Base-by-base conservation (phyloP, 1,140 invertebrate genomes). In the Caenorhabditis tropicalis region DNA sequence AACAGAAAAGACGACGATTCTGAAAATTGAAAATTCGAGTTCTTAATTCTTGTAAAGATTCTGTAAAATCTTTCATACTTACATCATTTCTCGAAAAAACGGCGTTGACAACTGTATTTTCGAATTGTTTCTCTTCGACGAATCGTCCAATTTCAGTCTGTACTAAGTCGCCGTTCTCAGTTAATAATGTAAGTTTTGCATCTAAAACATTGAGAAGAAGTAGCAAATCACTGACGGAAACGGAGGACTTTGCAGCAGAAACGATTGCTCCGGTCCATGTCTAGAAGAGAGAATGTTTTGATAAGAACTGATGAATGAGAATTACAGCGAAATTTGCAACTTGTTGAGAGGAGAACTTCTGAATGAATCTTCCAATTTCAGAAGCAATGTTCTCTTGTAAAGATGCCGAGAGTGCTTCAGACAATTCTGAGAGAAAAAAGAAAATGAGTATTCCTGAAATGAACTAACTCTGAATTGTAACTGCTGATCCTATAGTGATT, bases 241-340 rank as follows among this genome's bases (percentile, higher is more conserved):
- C 2, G 3, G 65, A 46, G 16, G 65, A 74, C 29, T 56, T 56
- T 49, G 82, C 56, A 16, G 31, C 79, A 1, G 81, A 48, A 56
- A 81, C 65, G n/a, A 87, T 33, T 0, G 80, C 46, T 15, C 86
- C 86, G 0, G 85, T 12, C 86, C 86, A 87, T n/a, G 56, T 83
- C 86, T 87, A 49, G 79, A 86, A 46, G 29, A 0, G 0, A 24
- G 27, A 36, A 43, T 7, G 15, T 16, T 29, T 70, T 16, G n/a
- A n/a, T n/a, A n/a, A 49, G 19, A 65, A 2, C 16, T 15, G 24
- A n/a, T 12, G 15, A 31, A 74, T 0, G 5, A 24, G 21, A n/a
- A 0, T 43, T 48, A 49, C 82, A n/a, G 82, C 56, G 31, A 53
- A 60, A 27, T 82, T 82, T 0, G 53, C 60, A 27, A 85, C 53